Base-by-base conservation (phyloP, 2,888 invertebrate species). In the Polietes domitor region DNA sequence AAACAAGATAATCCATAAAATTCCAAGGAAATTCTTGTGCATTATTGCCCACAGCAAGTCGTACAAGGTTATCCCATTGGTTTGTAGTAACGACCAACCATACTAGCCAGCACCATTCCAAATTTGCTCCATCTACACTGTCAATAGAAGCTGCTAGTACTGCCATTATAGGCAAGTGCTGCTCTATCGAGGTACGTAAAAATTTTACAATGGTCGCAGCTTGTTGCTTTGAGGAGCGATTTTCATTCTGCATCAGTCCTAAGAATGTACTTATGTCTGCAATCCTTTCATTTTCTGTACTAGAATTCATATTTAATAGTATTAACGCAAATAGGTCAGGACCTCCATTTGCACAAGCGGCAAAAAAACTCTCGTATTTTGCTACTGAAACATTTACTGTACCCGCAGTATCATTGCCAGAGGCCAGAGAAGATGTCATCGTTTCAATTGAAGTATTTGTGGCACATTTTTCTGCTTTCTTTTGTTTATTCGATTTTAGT, bases 241-340 rank as follows among this genome's bases (percentile, higher is more conserved):
- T 15, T 41, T 65, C 72, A 78, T 88, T 89, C 53, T 88, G 88
- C 83, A 92, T 88, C 0, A 90, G 81, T 55, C 90, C 90, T 28
- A 90, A 41, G 41, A 92, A 90, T 32, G 87, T 86, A 2, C 77
- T 65, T 1, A 87, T 83, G 53, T 79, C 86, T 0, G 41, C 24
- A 0, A 91, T 87, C 1, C 80, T 63, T 24, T 89, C 88, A 21
- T 88, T 86, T 9, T 80, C 88, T 0, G 88, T 86, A 28, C 87
- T 80, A n/a, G 83, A 86, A 55, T 87, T 91, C 55, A 89, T 89
- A 85, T 91, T 90, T 50, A 91, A 86, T 6, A 92, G 82, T 24
- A 92, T 87, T 12, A 92, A 86, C 3, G 92, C 91, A 85, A 92
- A 92, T 9, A 92, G 75, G 85, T 92, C 92, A 12, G 89, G 79